Conservation (phyloP, 2,888 invertebrate species). For the Danaus chrysippus region DNA sequence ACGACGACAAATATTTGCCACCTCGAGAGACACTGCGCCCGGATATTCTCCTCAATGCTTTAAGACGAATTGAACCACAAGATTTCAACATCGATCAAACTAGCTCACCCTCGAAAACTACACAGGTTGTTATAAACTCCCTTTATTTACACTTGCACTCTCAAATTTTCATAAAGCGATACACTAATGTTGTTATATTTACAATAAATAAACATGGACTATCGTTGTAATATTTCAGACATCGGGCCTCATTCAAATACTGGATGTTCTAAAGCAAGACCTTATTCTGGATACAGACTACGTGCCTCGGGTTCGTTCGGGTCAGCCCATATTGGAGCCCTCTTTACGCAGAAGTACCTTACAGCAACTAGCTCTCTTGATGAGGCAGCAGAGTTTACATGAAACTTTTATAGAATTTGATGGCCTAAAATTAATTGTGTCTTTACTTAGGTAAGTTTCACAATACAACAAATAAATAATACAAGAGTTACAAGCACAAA, state of each 20-base stretch:
- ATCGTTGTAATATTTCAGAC: conserved; percentile 40
- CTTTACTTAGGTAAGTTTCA: conserved; percentile 54
- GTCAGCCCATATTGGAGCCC: conserved; percentile 75
- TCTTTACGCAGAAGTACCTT: conserved; percentile 83
- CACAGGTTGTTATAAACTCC: conserved; percentile 45
- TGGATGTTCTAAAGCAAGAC: conserved; percentile 71
- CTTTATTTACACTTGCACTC: too few relatives aligned
- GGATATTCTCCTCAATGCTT: conserved; percentile 60
- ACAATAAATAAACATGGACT: too few relatives aligned
- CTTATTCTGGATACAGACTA: conserved; percentile 52
- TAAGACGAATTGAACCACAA: conserved; percentile 55
- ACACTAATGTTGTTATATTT: too few relatives aligned
- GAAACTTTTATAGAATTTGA: conserved; percentile 78
- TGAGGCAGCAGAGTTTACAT: conserved; percentile 81
- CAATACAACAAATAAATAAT: not conserved
- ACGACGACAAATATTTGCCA: conserved; percentile 63
- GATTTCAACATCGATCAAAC: conserved; percentile 62
- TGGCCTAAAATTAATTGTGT: conserved; percentile 73
- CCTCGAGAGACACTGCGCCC: conserved; percentile 62
- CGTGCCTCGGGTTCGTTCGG: conserved; percentile 32
- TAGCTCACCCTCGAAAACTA: conserved; percentile 50
- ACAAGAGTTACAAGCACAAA: too few relatives aligned
- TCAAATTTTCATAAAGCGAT: too few relatives aligned
- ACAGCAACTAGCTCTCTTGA: conserved; percentile 83
- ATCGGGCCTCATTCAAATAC: conserved; percentile 59